Conservation (phyloP, 1,140 invertebrate species). For the Helicoverpa armigera region DNA sequence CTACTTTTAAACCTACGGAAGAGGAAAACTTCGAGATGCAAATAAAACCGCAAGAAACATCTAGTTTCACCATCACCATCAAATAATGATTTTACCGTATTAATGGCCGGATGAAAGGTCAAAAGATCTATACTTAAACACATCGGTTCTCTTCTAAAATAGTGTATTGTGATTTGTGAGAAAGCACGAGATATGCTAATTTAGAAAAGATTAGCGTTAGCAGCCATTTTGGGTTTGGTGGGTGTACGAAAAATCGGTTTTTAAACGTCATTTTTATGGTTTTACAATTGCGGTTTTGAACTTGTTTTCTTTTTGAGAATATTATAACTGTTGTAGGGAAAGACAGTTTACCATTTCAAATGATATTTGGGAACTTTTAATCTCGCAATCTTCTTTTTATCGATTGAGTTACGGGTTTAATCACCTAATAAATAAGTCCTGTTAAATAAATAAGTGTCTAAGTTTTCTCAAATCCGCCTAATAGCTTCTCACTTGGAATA, state of each 20-base stretch:
- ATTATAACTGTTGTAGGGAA: not conserved
- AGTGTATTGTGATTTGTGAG: conserved; percentile 48
- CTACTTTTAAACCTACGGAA: not conserved
- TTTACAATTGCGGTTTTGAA: not conserved
- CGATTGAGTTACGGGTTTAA: too few relatives aligned
- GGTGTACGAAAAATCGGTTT: conserved; percentile 20
- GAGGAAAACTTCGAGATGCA: not conserved
- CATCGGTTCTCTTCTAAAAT: conserved; percentile 17
- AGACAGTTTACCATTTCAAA: too few relatives aligned
- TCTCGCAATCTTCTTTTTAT: too few relatives aligned
- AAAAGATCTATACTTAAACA: conserved; percentile 48
- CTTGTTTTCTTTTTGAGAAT: not conserved
- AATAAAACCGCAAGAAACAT: conserved; percentile 34
- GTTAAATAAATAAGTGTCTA: too few relatives aligned
- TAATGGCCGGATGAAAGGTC: conserved; percentile 61
- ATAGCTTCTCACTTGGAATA: too few relatives aligned
- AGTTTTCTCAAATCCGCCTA: too few relatives aligned
- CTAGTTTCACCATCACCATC: conserved; percentile 47
- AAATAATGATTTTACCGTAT: conserved; percentile 50
- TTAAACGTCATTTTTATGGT: not conserved
- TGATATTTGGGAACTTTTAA: not conserved
- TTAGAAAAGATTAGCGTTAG: conserved; percentile 46
- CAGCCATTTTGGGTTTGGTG: not conserved
- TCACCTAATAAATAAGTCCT: too few relatives aligned
- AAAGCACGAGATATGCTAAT: conserved; percentile 51